Percentiles rank a stretch among this genome's conserved stretches.
Conservation (phyloP, 2,113 vertebrate genomes). For the Antechinus stuartii region DNA sequence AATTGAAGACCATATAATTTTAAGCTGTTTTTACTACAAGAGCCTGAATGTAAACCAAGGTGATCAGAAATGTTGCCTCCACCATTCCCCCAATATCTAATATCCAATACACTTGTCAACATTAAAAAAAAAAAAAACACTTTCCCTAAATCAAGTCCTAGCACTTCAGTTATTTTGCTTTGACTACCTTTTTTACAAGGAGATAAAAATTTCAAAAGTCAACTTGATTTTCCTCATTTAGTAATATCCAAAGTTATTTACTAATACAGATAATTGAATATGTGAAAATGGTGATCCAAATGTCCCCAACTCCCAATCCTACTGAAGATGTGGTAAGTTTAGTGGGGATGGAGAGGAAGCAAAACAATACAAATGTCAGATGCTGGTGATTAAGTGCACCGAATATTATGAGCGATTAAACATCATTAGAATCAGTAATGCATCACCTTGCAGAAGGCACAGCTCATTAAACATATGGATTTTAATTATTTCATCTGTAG, state of each 20-base stretch:
- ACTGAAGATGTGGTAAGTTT: constrained; percentile 4
- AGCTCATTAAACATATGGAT: constrained; percentile 73
- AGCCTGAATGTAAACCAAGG: background rate
- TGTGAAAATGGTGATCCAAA: background rate
- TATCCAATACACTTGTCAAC: background rate
- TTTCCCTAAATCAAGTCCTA: background rate
- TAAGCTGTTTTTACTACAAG: background rate
- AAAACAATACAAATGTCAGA: constrained; percentile 61
- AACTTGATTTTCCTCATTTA: background rate
- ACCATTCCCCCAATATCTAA: background rate
- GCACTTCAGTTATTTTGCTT: background rate
- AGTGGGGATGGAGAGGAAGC: background rate
- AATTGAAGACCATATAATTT: background rate
- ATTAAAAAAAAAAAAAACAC: no score
- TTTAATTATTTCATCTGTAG: constrained; percentile 81
- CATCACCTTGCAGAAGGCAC: constrained; percentile 65
- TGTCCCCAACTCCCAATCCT: background rate
- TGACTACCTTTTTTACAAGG: background rate
- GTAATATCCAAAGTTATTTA: background rate
- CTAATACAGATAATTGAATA: background rate
- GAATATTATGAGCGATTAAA: constrained; percentile 65
- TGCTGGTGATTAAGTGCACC: constrained; percentile 65
- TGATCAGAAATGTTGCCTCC: background rate
- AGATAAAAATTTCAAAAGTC: background rate
- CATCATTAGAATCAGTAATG: constrained; percentile 61